Percentiles rank a stretch among this genome's conserved stretches.
These are phyloP conservation scores for Erinaceus europaeus DNA, from an alignment of 2,113 vertebrate species.

Conservation along the genomic window DNA sequence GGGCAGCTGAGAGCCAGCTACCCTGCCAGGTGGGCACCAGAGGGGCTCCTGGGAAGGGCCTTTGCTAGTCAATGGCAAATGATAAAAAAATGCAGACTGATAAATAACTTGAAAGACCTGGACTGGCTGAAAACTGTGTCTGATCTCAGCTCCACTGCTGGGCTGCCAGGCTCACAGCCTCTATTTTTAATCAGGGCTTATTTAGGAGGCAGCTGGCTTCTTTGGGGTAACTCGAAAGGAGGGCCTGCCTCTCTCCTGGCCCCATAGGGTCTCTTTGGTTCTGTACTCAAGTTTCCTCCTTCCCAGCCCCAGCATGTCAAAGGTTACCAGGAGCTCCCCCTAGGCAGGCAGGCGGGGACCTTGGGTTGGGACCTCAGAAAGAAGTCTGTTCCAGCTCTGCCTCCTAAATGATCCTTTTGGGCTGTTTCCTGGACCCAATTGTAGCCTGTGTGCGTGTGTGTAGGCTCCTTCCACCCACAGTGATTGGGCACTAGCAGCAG, in stretches of 20 bases:
- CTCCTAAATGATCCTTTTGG: not conserved
- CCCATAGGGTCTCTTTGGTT: not conserved
- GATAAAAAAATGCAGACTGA: slow-evolving; percentile 73
- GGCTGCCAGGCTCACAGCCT: slow-evolving; percentile 2
- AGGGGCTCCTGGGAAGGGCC: slow-evolving; percentile 34
- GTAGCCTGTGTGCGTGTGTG: not conserved
- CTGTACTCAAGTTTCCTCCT: not conserved
- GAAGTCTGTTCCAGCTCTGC: not conserved
- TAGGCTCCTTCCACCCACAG: too few species aligned
- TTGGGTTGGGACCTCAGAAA: not conserved
- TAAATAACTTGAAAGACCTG: slow-evolving; percentile 74
- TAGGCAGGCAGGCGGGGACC: not conserved
- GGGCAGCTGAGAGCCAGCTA: not conserved
- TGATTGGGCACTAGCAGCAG: not conserved
- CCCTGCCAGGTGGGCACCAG: slow-evolving; percentile 5
- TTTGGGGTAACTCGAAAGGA: not conserved
- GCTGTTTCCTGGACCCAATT: not conserved
- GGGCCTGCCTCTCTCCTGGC: not conserved
- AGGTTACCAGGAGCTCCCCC: not conserved
- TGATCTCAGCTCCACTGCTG: slow-evolving; percentile 41
- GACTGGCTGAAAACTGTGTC: slow-evolving; percentile 49
- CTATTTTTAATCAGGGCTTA: slow-evolving; percentile 61
- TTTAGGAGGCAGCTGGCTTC: not conserved
- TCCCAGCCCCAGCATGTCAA: not conserved
- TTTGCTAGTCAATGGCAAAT: slow-evolving; percentile 50